A percentile compares a stretch with the other conserved stretches of the same genome.
Conservation (phyloP, 2,113 vertebrate genomes). For the Ctenodactylus gundi region DNA sequence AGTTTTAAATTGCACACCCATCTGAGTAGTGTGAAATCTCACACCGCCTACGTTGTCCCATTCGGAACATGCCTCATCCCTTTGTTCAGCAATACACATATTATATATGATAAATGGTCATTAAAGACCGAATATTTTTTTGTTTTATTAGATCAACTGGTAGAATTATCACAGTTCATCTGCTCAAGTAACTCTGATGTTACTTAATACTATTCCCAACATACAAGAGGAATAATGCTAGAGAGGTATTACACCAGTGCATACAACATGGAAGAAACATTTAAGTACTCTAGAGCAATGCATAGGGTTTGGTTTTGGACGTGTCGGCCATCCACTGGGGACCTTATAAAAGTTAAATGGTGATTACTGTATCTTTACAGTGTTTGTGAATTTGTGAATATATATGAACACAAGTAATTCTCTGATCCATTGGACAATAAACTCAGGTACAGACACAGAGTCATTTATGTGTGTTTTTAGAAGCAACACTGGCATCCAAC, state of each 20-base stretch:
- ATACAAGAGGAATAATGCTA: not conserved
- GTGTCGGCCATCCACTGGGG: not conserved
- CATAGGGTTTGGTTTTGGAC: not conserved
- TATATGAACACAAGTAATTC: not conserved
- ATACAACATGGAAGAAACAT: too few species aligned
- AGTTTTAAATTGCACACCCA: not conserved
- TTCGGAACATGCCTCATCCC: not conserved
- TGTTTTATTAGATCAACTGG: not conserved
- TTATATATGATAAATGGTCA: not conserved
- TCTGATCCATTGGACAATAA: not conserved
- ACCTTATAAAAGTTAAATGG: not conserved
- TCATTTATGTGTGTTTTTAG: not conserved
- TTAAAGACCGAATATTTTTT: not conserved
- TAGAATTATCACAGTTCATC: not conserved
- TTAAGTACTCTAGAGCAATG: too few species aligned
- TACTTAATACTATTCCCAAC: not conserved
- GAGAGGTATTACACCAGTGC: too few species aligned
- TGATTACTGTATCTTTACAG: not conserved
- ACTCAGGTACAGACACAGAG: not conserved
- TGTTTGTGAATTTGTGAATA: not conserved
- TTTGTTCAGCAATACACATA: not conserved
- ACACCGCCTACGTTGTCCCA: not conserved
- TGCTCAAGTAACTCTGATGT: not conserved
- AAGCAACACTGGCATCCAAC: too few species aligned
- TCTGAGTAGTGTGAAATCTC: not conserved